Evolutionary conservation across 2,797 vertebrate genomes (phyloP), one percentile per base, ranked within the genome.

Genomic region (Prionace glauca): DNA sequence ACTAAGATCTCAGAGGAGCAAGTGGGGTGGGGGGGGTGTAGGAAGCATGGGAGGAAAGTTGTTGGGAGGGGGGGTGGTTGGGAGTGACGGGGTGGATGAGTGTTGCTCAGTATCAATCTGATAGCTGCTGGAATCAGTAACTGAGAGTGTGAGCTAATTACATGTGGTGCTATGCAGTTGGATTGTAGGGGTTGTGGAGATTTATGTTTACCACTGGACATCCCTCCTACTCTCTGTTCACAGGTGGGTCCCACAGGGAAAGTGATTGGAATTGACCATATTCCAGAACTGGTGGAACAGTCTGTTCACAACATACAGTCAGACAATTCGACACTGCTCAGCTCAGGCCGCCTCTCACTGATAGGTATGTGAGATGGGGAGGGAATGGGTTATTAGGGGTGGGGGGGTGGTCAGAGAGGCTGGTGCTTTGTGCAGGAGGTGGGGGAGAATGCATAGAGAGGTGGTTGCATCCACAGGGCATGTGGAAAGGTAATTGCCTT

Each of bases 261-360:
- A 96, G 98, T 99, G 60, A 97, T 99, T 87, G 99, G 99, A 0
- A 97, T 99, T 8, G 99, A 99, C 72, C 98, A 99, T 97, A 99
- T 99, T 2, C 97, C 98, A n/a, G 98, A 98, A 96, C 97, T 99
- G 96, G 98, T 99, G 87, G 97, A 97, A 1, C 97, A 97, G 92
- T 98, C 99, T 50, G 96, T 98, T 96, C 97, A 97, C 96, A 98
- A 99, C 0, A 98, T 99, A 95, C 97, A 97, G 79, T 97, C 97
- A 8, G 99, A 99, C 0, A 98, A 99, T 88, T 97, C 98, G 0
- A 97, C 97, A 0, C 96, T 99, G 96, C 97, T 99, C 50, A 98
- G 97, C 36, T 98, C 98, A 14, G 98, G 98, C 95, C 97, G 97
- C 0, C 97, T 99, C 60, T 98, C 97, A 96, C 97, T 99, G 69